phyloP scores from a whole-genome alignment of 2,888 invertebrate genomes.

The Deilephila elpenor region DNA sequence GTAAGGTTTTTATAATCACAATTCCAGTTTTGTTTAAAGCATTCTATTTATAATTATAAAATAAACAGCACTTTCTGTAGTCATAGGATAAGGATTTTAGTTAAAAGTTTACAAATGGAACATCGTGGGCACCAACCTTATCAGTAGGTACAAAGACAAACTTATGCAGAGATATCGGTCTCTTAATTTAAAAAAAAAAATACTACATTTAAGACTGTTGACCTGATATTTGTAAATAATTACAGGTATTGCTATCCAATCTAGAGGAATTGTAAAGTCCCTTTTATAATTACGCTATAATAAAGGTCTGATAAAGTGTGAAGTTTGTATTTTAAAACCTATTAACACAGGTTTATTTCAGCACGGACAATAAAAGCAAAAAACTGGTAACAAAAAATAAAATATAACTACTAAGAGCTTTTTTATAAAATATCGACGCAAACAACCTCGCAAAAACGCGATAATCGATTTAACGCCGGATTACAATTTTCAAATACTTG shows the following conservation, averaged over 20 bases:
- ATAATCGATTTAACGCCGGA: slow-evolving; percentile 22
- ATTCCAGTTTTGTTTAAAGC: background rate
- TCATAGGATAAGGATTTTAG: background rate
- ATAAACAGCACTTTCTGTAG: background rate
- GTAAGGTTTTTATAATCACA: background rate
- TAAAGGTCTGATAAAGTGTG: no score
- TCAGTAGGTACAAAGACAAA: background rate
- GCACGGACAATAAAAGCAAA: background rate
- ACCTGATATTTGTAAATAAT: no score
- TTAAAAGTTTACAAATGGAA: slow-evolving; percentile 2
- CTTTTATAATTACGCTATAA: no score
- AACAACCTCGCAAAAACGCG: slow-evolving; percentile 20
- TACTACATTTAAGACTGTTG: no score
- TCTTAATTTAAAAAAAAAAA: no score
- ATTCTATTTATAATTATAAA: slow-evolving; percentile 15
- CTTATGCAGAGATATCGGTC: background rate
- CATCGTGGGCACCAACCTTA: background rate
- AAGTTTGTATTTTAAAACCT: background rate
- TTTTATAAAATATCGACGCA: slow-evolving; percentile 26
- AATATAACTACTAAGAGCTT: slow-evolving; percentile 30
- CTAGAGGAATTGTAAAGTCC: no score
- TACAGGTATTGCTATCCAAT: no score
- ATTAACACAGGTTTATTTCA: background rate
- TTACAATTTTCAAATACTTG: slow-evolving; percentile 20
- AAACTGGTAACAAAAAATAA: background rate